These are phyloP conservation scores for Odocoileus hemionus DNA, from an alignment of 2,113 vertebrate species.

Conservation along the genomic window DNA sequence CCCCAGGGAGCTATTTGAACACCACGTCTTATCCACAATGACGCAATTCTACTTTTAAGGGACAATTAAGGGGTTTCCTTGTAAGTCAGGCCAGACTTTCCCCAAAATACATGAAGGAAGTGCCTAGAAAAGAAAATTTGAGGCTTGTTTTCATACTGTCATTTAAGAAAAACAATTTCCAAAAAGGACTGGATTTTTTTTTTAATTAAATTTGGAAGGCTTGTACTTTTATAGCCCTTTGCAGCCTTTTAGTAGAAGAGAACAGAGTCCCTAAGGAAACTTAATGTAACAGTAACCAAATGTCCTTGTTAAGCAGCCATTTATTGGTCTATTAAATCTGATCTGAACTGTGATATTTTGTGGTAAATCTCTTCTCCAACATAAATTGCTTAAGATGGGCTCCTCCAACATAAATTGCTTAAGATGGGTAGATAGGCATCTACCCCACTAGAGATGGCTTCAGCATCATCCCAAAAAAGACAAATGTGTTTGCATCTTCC, in stretches of 20 bases:
- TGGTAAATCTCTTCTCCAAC: constrained; percentile 58
- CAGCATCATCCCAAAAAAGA: background rate
- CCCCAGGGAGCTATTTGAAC: constrained; percentile 73
- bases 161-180: constrained; percentile 69
- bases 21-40: constrained; percentile 78
- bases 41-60: constrained; percentile 78
- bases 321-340: constrained; percentile 71
- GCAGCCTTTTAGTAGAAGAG: constrained; percentile 57
- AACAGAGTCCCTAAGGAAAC: constrained; percentile 61
- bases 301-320: constrained; percentile 49
- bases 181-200: constrained; percentile 55
- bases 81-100: constrained; percentile 75
- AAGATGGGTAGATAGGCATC: background rate
- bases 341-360: constrained; percentile 57
- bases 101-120: constrained; percentile 75
- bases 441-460: background rate
- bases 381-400: constrained; percentile 35
- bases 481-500: background rate
- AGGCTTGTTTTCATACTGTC: constrained; percentile 68
- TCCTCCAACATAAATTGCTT: constrained; percentile 47
- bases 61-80: constrained; percentile 81
- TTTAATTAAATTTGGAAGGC: constrained; percentile 53
- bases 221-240: constrained; percentile 30
- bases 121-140: constrained; percentile 73
- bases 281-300: constrained; percentile 66